phyloP scores from a whole-genome alignment of 1,140 invertebrate species.

The Pollicipes pollicipes region DNA sequence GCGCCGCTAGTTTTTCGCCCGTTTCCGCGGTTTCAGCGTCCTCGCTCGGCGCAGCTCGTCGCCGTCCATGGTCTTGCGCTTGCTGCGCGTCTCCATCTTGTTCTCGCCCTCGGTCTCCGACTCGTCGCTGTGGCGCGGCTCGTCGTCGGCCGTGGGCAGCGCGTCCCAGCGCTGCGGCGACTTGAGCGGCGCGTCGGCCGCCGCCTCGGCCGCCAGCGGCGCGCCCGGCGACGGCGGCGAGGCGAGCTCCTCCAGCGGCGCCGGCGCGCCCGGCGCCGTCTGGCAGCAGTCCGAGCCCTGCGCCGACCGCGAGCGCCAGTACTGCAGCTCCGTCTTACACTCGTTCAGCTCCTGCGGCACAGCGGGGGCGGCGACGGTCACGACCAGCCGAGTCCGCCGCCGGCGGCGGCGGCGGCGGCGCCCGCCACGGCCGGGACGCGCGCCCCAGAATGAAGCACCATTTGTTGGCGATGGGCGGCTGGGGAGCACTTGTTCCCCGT shows the following conservation, averaged over 20 bases:
- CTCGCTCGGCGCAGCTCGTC: neutral
- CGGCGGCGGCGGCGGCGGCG: too few relatives aligned
- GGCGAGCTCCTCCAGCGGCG: constrained; percentile 15
- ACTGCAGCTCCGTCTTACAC: constrained; percentile 73
- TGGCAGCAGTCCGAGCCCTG: constrained; percentile 19
- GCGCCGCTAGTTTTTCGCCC: neutral
- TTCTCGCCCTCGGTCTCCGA: neutral
- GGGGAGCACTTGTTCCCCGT: neutral
- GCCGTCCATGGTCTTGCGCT: neutral
- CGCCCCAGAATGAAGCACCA: neutral
- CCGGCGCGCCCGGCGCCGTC: constrained; percentile 16
- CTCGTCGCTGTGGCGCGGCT: neutral
- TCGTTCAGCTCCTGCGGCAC: constrained; percentile 55
- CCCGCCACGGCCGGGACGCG: too few relatives aligned
- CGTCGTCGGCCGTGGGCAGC: neutral
- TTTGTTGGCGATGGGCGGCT: neutral
- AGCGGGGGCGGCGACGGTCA: neutral
- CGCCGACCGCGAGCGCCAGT: constrained; percentile 68
- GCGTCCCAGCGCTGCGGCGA: too few relatives aligned
- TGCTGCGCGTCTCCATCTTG: neutral
- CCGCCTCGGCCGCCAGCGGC: constrained; percentile 12
- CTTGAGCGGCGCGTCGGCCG: constrained; percentile 6
- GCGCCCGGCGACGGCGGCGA: constrained; percentile 11
- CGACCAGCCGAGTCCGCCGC: neutral
- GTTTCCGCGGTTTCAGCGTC: neutral